These are phyloP conservation scores for Monochamus saltuarius DNA, from an alignment of 1,140 invertebrate genomes.

Conservation along the genomic window DNA sequence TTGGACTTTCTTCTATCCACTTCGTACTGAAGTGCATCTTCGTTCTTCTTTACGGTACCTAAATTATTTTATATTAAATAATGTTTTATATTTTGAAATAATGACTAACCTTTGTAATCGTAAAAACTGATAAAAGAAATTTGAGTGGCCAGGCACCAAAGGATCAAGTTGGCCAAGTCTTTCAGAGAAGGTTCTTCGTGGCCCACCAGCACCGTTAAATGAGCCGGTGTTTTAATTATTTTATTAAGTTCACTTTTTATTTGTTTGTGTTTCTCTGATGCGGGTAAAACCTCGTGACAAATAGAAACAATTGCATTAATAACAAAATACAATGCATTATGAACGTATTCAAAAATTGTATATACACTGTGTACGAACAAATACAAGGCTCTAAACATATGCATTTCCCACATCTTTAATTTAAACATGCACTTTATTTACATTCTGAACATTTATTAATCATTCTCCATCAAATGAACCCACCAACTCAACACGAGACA, in stretches of 20 bases:
- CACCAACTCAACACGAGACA: no score
- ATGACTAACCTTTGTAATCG: conserved; percentile 62
- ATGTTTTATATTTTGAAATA: not conserved
- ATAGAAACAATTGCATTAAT: conserved; percentile 24
- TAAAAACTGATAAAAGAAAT: conserved; percentile 69
- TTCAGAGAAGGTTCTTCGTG: conserved; percentile 52
- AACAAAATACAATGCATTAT: conserved; percentile 9
- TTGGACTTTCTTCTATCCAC: conserved; percentile 56
- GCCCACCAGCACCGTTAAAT: conserved; percentile 58
- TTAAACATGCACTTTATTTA: no score
- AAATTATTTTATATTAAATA: conserved; percentile 29
- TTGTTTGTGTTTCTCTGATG: conserved; percentile 10
- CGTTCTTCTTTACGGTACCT: conserved; percentile 61
- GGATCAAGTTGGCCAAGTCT: conserved; percentile 61
- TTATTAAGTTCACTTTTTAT: conserved; percentile 25
- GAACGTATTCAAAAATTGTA: conserved; percentile 27
- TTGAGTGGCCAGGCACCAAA: conserved; percentile 65
- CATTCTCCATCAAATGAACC: no score
- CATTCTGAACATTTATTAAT: no score
- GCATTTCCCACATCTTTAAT: conserved; percentile 10
- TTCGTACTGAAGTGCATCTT: conserved; percentile 57
- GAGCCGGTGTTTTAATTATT: conserved; percentile 50
- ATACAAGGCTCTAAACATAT: conserved; percentile 30
- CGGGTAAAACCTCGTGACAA: conserved; percentile 25
- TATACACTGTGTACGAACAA: conserved; percentile 29